Percentiles rank a stretch among this genome's conserved stretches.
Evolutionary conservation across 1,140 invertebrate species (phyloP).

Genomic region (Drosophila ananassae): DNA sequence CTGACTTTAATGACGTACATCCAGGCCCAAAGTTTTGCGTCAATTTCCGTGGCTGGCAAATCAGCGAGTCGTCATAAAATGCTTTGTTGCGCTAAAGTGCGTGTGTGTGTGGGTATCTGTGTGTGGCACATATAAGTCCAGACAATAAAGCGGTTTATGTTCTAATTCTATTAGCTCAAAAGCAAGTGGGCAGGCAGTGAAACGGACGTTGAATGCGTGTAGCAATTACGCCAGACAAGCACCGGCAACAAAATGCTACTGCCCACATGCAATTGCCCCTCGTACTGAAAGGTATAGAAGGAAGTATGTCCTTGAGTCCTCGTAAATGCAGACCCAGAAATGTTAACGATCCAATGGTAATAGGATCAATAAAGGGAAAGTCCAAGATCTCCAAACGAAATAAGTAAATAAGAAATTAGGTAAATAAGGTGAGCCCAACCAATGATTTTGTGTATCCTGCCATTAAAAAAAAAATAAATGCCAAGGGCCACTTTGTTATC

Average conservation of each 20-base stretch:
- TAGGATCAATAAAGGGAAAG: constrained; percentile 42
- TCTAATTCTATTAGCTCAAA: constrained; percentile 77
- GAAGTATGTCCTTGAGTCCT: neutral
- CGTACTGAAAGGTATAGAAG: neutral
- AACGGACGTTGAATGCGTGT: constrained; percentile 52
- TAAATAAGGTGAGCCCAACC: constrained; percentile 5
- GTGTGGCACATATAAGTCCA: constrained; percentile 30
- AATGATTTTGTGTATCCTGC: neutral
- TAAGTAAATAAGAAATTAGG: constrained; percentile 38
- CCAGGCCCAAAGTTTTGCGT: constrained; percentile 44
- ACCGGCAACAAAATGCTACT: constrained; percentile 17
- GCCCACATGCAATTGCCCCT: constrained; percentile 41
- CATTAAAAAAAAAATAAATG: constrained; percentile 1
- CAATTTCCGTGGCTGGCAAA: constrained; percentile 60
- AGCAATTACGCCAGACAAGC: constrained; percentile 65
- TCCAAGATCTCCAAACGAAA: constrained; percentile 12
- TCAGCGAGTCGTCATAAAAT: constrained; percentile 70
- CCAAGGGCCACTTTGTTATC: no score
- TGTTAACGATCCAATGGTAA: constrained; percentile 14
- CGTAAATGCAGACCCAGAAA: constrained; percentile 11
- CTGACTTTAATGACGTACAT: constrained; percentile 54
- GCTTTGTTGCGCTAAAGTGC: constrained; percentile 13
- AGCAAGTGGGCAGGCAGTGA: constrained; percentile 47
- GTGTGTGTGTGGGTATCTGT: constrained; percentile 8
- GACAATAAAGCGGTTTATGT: constrained; percentile 77